phyloP scores from a whole-genome alignment of 2,797 vertebrate species.

The Cryptoprocta ferox region DNA sequence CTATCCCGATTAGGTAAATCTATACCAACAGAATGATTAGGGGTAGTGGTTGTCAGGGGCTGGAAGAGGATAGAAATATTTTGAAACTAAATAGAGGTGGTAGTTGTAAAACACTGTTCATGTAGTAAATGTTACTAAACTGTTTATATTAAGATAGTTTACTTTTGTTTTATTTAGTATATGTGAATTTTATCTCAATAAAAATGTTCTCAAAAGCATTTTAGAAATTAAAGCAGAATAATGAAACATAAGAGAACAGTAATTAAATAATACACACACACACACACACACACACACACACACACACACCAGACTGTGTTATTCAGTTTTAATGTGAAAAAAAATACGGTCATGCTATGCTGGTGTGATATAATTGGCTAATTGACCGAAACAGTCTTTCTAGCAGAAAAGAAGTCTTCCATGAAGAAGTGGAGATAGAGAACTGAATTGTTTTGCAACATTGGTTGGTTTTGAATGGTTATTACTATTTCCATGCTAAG shows the following conservation, averaged over 20 bases:
- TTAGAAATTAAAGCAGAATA: conserved; percentile 77
- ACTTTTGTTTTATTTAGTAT: not conserved
- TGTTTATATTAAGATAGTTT: not conserved
- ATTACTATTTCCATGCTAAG: not conserved
- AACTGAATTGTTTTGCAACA: not conserved
- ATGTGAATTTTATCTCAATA: too few relatives aligned
- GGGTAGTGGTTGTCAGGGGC: not conserved
- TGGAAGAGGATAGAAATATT: not conserved
- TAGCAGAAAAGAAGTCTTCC: not conserved
- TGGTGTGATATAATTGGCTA: not conserved
- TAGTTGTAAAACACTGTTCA: not conserved
- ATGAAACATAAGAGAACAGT: conserved; percentile 68
- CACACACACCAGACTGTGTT: not conserved
- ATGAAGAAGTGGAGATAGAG: not conserved
- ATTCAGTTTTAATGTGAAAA: not conserved
- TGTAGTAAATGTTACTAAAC: not conserved
- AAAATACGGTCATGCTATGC: not conserved
- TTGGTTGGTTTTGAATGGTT: not conserved
- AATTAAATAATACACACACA: conserved; percentile 41
- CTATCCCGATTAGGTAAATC: not conserved
- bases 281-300: not conserved
- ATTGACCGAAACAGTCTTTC: not conserved
- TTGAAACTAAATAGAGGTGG: not conserved
- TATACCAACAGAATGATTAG: not conserved
- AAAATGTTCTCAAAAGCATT: conserved; percentile 24